Conservation (phyloP, 2,113 vertebrate species). For the Saguinus midas region DNA sequence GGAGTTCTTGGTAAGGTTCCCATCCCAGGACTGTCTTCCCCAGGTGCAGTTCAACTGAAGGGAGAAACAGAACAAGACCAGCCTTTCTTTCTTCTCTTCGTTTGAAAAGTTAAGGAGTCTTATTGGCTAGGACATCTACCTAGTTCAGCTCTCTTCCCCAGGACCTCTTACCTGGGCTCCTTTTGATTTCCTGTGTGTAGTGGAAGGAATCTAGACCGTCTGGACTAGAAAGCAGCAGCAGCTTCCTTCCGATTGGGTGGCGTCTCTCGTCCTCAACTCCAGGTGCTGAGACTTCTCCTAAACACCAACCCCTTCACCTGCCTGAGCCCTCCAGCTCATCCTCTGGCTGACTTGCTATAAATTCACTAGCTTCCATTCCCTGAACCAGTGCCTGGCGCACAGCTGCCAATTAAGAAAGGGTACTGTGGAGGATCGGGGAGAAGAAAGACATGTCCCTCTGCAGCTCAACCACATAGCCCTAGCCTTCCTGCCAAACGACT, state of each 20-base stretch:
- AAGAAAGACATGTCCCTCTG: not conserved
- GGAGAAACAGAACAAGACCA: not conserved
- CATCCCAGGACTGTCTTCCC: not conserved
- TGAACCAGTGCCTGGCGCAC: not conserved
- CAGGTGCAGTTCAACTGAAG: not conserved
- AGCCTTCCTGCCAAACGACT: not conserved
- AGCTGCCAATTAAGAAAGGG: not conserved
- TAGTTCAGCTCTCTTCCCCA: not conserved
- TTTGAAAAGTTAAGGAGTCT: not conserved
- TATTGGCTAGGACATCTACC: not conserved
- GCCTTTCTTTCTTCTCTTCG: not conserved
- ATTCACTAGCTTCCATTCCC: not conserved
- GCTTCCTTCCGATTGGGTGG: not conserved
- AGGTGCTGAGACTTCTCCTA: not conserved
- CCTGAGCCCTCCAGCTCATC: not conserved
- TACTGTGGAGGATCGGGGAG: not conserved
- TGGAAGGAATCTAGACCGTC: conserved; percentile 43
- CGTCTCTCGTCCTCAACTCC: conserved; percentile 18
- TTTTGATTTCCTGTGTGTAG: not conserved
- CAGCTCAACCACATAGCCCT: not conserved
- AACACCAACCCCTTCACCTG: not conserved
- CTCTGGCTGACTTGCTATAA: not conserved
- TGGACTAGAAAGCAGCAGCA: not conserved
- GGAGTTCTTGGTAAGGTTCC: not conserved
- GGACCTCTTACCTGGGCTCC: conserved; percentile 68